Evolutionary conservation across 2,113 vertebrate species (phyloP).

Genomic region (Gymnocephalus cernua): DNA sequence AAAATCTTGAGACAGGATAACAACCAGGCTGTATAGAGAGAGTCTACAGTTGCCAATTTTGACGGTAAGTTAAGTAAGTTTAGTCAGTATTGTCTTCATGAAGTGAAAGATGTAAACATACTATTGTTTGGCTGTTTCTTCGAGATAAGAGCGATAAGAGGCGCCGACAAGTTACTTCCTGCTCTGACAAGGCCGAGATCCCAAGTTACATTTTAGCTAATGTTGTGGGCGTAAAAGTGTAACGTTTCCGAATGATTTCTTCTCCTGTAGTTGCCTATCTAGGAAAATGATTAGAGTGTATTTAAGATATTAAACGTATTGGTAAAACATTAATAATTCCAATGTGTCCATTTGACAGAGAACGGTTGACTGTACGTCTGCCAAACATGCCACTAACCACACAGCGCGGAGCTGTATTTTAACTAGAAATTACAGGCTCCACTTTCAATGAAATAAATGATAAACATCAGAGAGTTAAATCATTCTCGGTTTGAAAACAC

Average conservation of each 20-base stretch:
- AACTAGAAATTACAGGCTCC: too few relatives aligned
- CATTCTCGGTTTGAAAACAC: neutral
- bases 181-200: slow-evolving; percentile 79
- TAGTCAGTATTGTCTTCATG: neutral
- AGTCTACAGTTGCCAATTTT: neutral
- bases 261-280: neutral
- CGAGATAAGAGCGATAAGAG: slow-evolving; percentile 50
- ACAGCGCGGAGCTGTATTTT: neutral
- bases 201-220: slow-evolving; percentile 61
- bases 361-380: neutral
- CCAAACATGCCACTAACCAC: neutral
- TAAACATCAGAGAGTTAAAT: neutral
- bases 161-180: slow-evolving; percentile 84
- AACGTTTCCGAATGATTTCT: neutral
- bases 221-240: slow-evolving; percentile 9
- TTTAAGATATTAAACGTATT: accelerated
- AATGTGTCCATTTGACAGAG: neutral
- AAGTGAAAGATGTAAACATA: neutral
- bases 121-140: slow-evolving; percentile 38
- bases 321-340: neutral
- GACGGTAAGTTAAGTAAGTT: slow-evolving; percentile 61
- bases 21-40: slow-evolving; percentile 17
- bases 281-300: accelerated
- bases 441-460: neutral
- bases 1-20: slow-evolving; percentile 58